Evolutionary conservation across 2,113 vertebrate species (phyloP), one percentile per base, ranked within the genome.

Genomic region (Reinhardtius hippoglossoides): DNA sequence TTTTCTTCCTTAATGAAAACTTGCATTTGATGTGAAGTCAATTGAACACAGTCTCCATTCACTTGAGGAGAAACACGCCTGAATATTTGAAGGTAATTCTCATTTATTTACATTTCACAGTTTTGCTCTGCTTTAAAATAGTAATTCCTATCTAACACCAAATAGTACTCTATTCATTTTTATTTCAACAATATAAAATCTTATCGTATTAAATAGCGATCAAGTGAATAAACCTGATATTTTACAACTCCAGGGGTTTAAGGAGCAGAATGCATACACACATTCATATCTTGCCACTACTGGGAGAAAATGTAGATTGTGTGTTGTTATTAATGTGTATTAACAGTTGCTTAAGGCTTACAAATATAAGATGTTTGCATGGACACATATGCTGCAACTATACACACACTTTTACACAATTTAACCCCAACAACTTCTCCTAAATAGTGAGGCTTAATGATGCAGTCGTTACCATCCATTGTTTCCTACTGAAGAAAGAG

Each of bases 401-500:
- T 46, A 42, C 40, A 42, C 40, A 0, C 10, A 12, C 40, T 42
- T 15, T 13, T 46, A 13, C 15, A 46, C 3, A 14, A 16, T 46
- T 46, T 16, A 46, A 46, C 12, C 44, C 44, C 54, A 13, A 6
- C 9, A 57, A 37, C 44, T 2, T 46, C 5, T 58, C 9, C 37
- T 52, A 35, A 42, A 42, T 42, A 12, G 9, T 37, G 3, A 37
- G 55, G 35, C 9, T 58, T 76, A 56, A 60, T 67, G 57, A 65
- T 70, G 35, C 35, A 37, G 35, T 8, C 35, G 60, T 74, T 75
- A 73, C 40, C 60, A 71, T 42, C 52, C 37, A 59, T 77, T 78
- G 27, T 74, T 76, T 62, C 78, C 68, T 87, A 77, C 76, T 83
- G 69, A 71, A 74, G 62, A 40, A 44, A 76, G 60, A 26, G 3